phyloP scores from a whole-genome alignment of 2,113 vertebrate species.

The Pogonocichla stellata region DNA sequence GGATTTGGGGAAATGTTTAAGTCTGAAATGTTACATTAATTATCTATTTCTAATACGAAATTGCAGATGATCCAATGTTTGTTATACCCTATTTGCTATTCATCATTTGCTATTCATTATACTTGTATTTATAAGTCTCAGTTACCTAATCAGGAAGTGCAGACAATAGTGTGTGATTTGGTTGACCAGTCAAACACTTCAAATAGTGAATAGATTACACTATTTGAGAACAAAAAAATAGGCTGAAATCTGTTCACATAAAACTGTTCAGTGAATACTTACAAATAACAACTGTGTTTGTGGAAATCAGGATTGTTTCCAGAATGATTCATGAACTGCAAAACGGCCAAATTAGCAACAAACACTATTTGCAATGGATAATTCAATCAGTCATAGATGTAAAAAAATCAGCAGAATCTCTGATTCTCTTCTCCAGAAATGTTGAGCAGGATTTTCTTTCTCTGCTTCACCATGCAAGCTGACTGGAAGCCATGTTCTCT shows the following conservation, averaged over 20 bases:
- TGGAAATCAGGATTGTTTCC: slow-evolving; percentile 54
- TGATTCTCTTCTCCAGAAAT: neutral
- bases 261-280: slow-evolving; percentile 56
- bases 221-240: slow-evolving; percentile 43
- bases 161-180: slow-evolving; percentile 61
- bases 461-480: neutral
- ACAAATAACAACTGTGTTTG: slow-evolving; percentile 53
- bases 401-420: neutral
- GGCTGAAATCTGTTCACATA: slow-evolving; percentile 51
- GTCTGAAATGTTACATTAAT: slow-evolving; percentile 44
- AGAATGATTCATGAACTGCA: slow-evolving; percentile 57
- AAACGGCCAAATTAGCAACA: slow-evolving; percentile 53
- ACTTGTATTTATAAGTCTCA: slow-evolving; percentile 43
- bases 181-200: slow-evolving; percentile 64
- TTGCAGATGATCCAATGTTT: slow-evolving; percentile 32
- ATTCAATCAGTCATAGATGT: slow-evolving; percentile 12
- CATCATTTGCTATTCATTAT: slow-evolving; percentile 57
- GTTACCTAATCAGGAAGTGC: slow-evolving; percentile 16
- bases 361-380: slow-evolving; percentile 42
- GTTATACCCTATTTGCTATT: slow-evolving; percentile 54
- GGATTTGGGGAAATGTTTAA: neutral
- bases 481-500: neutral
- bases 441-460: neutral
- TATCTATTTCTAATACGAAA: slow-evolving; percentile 41
- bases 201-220: slow-evolving; percentile 48